A percentile compares a stretch with the other conserved stretches of the same genome.
Evolutionary conservation across 1,140 invertebrate genomes (phyloP).

Genomic region (Forficula auricularia): DNA sequence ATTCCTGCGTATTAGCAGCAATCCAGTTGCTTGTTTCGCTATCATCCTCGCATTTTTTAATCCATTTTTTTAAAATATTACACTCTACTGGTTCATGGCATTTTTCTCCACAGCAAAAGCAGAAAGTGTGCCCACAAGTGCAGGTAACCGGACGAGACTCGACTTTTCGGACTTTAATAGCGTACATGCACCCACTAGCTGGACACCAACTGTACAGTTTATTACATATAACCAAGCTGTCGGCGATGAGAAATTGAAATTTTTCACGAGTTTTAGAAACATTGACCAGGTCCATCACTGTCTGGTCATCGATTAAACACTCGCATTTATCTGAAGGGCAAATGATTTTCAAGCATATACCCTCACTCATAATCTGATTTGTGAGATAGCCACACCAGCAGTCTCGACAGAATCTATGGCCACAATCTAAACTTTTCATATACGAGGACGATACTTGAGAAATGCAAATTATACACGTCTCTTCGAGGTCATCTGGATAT

Average conservation of each 20-base stretch:
- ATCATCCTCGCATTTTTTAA: too few species aligned
- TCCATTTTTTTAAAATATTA: too few species aligned
- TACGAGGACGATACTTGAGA: slow-evolving; percentile 19
- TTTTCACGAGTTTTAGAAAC: slow-evolving; percentile 41
- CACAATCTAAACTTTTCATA: slow-evolving; percentile 51
- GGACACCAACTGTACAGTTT: too few species aligned
- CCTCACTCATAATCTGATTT: slow-evolving; percentile 53
- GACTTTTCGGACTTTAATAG: too few species aligned
- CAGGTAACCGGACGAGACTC: too few species aligned
- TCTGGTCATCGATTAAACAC: slow-evolving; percentile 11
- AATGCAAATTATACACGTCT: slow-evolving; percentile 1
- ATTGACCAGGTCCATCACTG: slow-evolving; percentile 26
- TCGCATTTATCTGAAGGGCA: slow-evolving; percentile 41
- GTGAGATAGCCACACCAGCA: slow-evolving; percentile 38
- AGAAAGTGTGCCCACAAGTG: too few species aligned
- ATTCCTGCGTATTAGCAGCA: slow-evolving; percentile 64
- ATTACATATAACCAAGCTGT: too few species aligned
- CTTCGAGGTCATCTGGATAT: slow-evolving; percentile 14
- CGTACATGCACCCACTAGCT: too few species aligned
- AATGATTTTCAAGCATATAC: slow-evolving; percentile 49
- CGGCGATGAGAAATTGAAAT: slow-evolving; percentile 39
- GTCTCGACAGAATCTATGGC: slow-evolving; percentile 42
- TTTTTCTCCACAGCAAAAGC: too few species aligned
- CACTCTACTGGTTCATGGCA: too few species aligned
- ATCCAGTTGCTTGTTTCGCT: too few species aligned